phyloP scores from a whole-genome alignment of 1,140 invertebrate species.

The Mamestra configurata region DNA sequence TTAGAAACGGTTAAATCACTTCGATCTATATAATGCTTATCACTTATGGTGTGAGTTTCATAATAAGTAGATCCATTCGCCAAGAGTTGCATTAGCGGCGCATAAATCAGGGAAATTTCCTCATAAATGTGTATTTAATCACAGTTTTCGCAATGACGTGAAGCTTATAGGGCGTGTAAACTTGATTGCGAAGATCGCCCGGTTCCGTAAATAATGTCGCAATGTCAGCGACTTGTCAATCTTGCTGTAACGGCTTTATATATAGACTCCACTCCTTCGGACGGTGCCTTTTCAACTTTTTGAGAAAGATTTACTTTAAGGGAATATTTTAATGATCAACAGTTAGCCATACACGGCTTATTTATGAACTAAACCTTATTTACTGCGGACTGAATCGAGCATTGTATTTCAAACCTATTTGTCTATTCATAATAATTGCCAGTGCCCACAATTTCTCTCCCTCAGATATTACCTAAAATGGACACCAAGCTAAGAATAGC shows the following conservation, averaged over 20 bases:
- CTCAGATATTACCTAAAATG: conserved; percentile 24
- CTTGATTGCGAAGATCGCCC: conserved; percentile 53
- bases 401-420: not conserved
- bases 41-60: not conserved
- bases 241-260: conserved; percentile 31
- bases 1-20: too few relatives aligned
- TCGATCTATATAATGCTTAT: too few relatives aligned
- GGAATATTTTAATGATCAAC: not conserved
- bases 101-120: conserved; percentile 25
- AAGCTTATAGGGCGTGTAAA: conserved; percentile 54
- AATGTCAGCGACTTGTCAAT: conserved; percentile 45
- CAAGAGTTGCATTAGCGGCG: not conserved
- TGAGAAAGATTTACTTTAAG: not conserved
- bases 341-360: not conserved
- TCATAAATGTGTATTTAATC: conserved; percentile 47
- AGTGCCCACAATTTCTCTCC: conserved; percentile 7
- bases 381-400: not conserved
- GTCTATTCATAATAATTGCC: conserved; percentile 7
- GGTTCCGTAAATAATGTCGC: conserved; percentile 36
- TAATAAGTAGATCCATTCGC: not conserved
- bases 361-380: not conserved
- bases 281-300: conserved; percentile 1
- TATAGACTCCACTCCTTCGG: not conserved
- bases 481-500: not conserved
- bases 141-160: conserved; percentile 53